phyloP scores from a whole-genome alignment of 2,888 invertebrate genomes.

The Smittia aterrima region DNA sequence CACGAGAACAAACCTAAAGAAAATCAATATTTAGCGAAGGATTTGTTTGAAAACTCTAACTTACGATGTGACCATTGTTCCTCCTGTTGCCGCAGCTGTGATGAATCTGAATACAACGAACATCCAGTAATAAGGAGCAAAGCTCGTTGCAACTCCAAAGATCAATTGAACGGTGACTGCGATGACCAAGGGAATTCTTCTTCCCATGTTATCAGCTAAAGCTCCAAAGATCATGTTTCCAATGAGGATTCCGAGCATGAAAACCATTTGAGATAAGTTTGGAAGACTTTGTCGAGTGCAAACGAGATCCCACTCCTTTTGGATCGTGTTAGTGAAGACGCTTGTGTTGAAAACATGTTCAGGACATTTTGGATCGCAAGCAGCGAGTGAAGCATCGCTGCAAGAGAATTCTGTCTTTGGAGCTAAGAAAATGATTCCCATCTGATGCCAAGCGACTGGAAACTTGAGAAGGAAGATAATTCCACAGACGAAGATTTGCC shows the following conservation, averaged over 20 bases:
- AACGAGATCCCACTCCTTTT: conserved; percentile 70
- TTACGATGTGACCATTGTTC: conserved; percentile 70
- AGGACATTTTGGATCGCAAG: conserved; percentile 59
- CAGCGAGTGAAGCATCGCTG: conserved; percentile 49
- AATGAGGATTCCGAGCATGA: conserved; percentile 74
- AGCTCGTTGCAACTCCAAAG: conserved; percentile 68
- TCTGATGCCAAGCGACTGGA: conserved; percentile 77
- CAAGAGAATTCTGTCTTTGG: conserved; percentile 64
- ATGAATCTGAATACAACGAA: conserved; percentile 70
- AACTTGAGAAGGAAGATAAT: conserved; percentile 71
- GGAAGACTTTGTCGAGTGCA: conserved; percentile 66
- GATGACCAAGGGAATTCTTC: conserved; percentile 64
- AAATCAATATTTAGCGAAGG: conserved; percentile 13
- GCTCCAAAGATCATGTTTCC: conserved; percentile 74
- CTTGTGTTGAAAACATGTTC: conserved; percentile 62
- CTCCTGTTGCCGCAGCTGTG: conserved; percentile 74
- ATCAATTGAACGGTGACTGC: conserved; percentile 72
- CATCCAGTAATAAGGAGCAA: conserved; percentile 64
- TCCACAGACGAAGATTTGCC: conserved; percentile 71
- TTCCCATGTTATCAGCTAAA: conserved; percentile 69
- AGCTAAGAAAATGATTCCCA: conserved; percentile 74
- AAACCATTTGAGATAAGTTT: conserved; percentile 72
- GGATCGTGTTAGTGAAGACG: conserved; percentile 68
- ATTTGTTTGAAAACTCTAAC: background rate
- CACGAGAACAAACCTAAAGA: conserved; percentile 62